A percentile compares a stretch with the other conserved stretches of the same genome.
Evolutionary conservation across 2,888 invertebrate genomes (phyloP).

Genomic region (Catocala fraxini): DNA sequence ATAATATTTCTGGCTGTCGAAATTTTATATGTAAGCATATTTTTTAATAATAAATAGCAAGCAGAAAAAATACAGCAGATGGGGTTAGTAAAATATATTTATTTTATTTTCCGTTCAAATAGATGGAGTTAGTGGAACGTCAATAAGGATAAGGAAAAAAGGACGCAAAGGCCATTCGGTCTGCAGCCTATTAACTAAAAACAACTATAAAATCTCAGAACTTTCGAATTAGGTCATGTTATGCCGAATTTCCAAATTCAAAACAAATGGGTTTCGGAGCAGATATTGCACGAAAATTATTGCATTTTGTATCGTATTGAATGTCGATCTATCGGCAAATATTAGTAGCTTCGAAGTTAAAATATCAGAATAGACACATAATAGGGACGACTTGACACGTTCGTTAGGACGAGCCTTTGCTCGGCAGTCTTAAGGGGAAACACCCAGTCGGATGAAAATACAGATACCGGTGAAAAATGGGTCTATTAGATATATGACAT

Average conservation of each 20-base stretch:
- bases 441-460: conserved; percentile 57
- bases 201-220: background rate
- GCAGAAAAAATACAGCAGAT: too few relatives aligned
- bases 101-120: too few relatives aligned
- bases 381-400: conserved; percentile 62
- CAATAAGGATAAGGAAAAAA: too few relatives aligned
- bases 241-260: conserved; percentile 6
- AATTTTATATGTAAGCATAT: too few relatives aligned
- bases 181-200: conserved; percentile 1
- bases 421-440: conserved; percentile 47
- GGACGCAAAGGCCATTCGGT: background rate
- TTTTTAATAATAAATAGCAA: too few relatives aligned
- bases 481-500: conserved; percentile 41
- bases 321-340: conserved; percentile 39
- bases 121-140: too few relatives aligned
- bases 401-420: conserved; percentile 45
- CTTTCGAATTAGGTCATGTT: conserved; percentile 10
- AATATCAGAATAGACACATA: conserved; percentile 56
- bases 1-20: too few relatives aligned
- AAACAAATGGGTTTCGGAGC: conserved; percentile 1
- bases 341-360: conserved; percentile 43
- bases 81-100: too few relatives aligned
- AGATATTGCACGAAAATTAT: conserved; percentile 5
- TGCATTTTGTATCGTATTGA: conserved; percentile 36
- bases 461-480: conserved; percentile 59